Evolutionary conservation across 2,797 vertebrate species (phyloP), one percentile per base, ranked within the genome.

Genomic region (Microctenopoma stevenorrisi): DNA sequence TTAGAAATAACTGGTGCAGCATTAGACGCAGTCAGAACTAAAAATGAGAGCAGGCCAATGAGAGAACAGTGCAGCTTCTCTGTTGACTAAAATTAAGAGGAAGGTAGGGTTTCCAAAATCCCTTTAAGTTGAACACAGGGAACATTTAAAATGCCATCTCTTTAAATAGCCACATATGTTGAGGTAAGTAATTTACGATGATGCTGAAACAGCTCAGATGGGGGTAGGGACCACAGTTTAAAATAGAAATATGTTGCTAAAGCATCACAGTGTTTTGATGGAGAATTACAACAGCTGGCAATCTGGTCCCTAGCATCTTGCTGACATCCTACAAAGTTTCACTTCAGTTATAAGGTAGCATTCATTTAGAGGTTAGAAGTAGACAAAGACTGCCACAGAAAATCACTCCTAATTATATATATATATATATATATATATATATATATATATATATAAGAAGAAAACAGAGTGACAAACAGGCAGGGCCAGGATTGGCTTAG

Each of bases 71-170:
- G 1, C 11, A 13, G n/a, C 11, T 30, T 28, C 22, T 30, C 26
- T 61, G 50, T 44, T 33, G 44, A 37, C 42, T 30, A 5, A 22
- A 28, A 44, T 15, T 33, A 48, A 25, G 22, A 16, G 9, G 16
- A 63, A 26, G 4, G 10, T 25, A 5, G 16, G 33, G 47, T 47
- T 12, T 22, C n/a, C 11, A 56, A 5, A 68, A 63, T 48, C 22
- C 35, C 52, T 72, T 58, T 8, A 22, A 59, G 50, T 43, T 59
- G 53, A 74, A 64, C 54, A 51, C 10, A 42, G 58, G 43, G 66
- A 49, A 42, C 40, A 56, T 68, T 68, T 48, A 33, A 74, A 79
- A 67, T 53, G 51, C 38, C 72, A 64, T n/a, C 49, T 49, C 64
- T 51, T 44, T 53, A 74, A 80, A 80, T 43, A 51, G 55, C 58